phyloP scores from a whole-genome alignment of 2,888 invertebrate genomes.

The Clusia tigrina region DNA sequence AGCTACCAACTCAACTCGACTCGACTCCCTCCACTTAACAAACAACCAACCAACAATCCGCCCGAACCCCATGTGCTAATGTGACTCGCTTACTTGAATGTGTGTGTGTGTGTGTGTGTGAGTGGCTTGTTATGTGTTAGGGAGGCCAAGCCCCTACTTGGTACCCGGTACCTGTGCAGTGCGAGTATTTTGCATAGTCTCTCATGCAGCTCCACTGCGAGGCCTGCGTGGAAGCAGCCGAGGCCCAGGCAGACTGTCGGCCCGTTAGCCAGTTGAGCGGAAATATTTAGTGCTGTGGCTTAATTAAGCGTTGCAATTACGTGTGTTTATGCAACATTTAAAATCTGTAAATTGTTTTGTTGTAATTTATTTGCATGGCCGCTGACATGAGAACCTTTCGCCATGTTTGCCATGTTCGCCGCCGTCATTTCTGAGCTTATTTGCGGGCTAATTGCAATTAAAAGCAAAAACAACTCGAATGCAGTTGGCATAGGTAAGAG shows the following conservation, averaged over 20 bases:
- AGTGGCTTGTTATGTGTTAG: background rate
- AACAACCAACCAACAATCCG: no score
- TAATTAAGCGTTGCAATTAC: conserved; percentile 15
- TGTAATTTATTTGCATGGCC: background rate
- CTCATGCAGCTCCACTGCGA: background rate
- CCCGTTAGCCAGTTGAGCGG: conserved; percentile 1
- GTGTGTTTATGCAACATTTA: conserved; percentile 15
- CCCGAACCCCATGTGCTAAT: no score
- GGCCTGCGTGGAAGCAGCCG: background rate
- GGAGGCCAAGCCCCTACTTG: background rate
- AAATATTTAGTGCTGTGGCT: conserved; percentile 15
- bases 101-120: no score
- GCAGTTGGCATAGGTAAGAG: background rate
- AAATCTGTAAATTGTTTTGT: conserved; percentile 11
- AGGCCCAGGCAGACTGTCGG: background rate
- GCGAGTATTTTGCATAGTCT: background rate
- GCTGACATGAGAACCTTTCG: conserved; percentile 1
- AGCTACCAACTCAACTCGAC: no score
- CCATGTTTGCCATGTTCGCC: no score
- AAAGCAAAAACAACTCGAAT: background rate
- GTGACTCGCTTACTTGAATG: no score
- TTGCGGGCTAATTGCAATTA: background rate
- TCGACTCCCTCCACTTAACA: no score
- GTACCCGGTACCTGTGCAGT: background rate
- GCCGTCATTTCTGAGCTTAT: background rate